Evolutionary conservation across 2,888 invertebrate genomes (phyloP), one percentile per base, ranked within the genome.

Genomic region (Alviniconcha strummeri): DNA sequence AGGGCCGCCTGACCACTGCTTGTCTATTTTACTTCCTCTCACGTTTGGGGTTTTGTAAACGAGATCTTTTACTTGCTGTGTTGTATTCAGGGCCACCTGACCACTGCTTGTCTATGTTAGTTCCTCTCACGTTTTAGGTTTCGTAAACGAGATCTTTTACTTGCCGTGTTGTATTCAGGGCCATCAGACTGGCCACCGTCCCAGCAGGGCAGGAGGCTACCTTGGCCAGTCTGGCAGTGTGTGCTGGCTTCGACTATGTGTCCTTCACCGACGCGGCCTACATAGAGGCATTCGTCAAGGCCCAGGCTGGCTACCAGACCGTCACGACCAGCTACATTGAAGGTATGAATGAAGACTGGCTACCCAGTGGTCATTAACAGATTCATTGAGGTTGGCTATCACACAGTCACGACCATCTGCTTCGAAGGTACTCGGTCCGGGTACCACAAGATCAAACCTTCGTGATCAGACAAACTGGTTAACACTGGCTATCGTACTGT

Each of bases 221-320:
- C 64, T 55, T 83, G 57, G 80, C 72, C 19, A 64, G 74, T 19
- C 80, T 84, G 55, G 80, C 80, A 0, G 84, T 84, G 57, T 84
- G 84, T 77, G 80, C 84, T 5, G 81, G 84, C 54, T 84, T 84
- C 71, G 84, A 84, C 67, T 69, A 67, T 19, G 84, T 84, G 52
- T 60, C 67, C 80, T 80, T 60, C 69, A 64, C 69, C 69, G 52
- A n/a, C 52, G 15, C 80, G 4, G n/a, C 52, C 55, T 67, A 64
- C 55, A 69, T 80, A 6, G 80, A 80, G 54, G 69, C 54, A 5
- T 80, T 80, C 54, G 80, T 80, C 67, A 67, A 69, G 55, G 54
- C 67, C 5, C 80, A 80, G 69, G 4, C 67, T 54, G 80, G 80
- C n/a, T 69, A 15, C 54, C 67, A 64, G 52, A 17, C 80, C 8